phyloP scores from a whole-genome alignment of 92 coral and sea anemone genomes.

The Scolanthus callimorphus region DNA sequence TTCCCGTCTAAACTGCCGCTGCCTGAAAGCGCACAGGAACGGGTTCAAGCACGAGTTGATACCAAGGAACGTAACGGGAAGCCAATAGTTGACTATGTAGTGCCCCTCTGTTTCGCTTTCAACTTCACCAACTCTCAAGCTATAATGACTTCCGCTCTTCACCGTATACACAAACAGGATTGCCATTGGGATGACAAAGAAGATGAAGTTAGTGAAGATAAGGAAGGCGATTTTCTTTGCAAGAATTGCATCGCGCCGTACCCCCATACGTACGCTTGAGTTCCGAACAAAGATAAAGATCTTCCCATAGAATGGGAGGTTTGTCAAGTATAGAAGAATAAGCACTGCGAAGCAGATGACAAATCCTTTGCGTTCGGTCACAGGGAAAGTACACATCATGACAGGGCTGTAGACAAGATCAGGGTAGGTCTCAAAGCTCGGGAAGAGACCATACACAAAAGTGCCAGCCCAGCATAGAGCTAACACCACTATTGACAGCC shows the following conservation, averaged over 20 bases:
- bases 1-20: slow-evolving; percentile 36
- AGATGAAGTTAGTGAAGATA: slow-evolving; percentile 20
- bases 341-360: slow-evolving; percentile 12
- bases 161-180: slow-evolving; percentile 7
- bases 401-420: not conserved
- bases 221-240: slow-evolving; percentile 29
- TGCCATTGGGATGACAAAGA: slow-evolving; percentile 33
- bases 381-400: slow-evolving; percentile 16
- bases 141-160: not conserved
- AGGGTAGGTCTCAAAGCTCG: slow-evolving; percentile 4
- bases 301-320: slow-evolving; percentile 28
- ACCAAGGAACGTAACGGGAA: slow-evolving; percentile 24
- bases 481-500: slow-evolving; percentile 17
- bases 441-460: slow-evolving; percentile 13
- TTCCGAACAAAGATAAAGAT: slow-evolving; percentile 28
- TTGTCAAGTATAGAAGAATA: slow-evolving; percentile 20
- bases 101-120: not conserved
- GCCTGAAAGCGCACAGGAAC: slow-evolving; percentile 38
- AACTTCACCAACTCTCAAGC: not conserved
- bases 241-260: slow-evolving; percentile 26
- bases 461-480: slow-evolving; percentile 24
- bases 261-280: slow-evolving; percentile 37
- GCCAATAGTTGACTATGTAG: slow-evolving; percentile 10
- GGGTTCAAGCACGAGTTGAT: slow-evolving; percentile 33
- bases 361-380: slow-evolving; percentile 6